Conservation (phyloP, 1,140 invertebrate genomes). For the Cotesia typhae region DNA sequence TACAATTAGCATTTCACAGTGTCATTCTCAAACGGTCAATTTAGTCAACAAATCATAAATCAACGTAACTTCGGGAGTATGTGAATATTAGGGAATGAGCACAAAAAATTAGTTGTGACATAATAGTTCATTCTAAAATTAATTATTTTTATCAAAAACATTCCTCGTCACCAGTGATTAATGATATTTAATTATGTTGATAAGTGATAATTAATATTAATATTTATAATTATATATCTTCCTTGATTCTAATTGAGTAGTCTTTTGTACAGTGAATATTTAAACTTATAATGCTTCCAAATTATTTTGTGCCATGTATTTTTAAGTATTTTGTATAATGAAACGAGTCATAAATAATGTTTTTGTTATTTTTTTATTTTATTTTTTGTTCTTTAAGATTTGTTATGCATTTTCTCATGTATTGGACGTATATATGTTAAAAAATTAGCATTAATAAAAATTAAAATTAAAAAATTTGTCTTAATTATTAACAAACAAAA, state of each 20-base stretch:
- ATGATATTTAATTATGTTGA: background rate
- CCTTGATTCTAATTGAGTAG: background rate
- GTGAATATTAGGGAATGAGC: background rate
- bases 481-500: constrained; percentile 22
- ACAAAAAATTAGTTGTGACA: constrained; percentile 29
- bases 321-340: constrained; percentile 4
- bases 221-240: constrained; percentile 2
- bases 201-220: background rate
- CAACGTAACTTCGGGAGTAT: background rate
- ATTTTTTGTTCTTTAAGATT: background rate
- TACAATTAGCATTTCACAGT: constrained; percentile 28
- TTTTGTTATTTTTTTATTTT: background rate
- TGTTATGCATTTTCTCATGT: background rate
- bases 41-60: constrained; percentile 21
- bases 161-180: background rate
- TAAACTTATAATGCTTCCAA: constrained; percentile 10
- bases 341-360: constrained; percentile 7
- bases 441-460: background rate
- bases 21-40: constrained; percentile 58
- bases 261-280: background rate
- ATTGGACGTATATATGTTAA: constrained; percentile 17
- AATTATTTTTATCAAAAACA: constrained; percentile 15
- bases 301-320: constrained; percentile 10
- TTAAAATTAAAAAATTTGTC: background rate
- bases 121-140: constrained; percentile 47